A percentile compares a stretch with the other conserved stretches of the same genome.
phyloP scores from a whole-genome alignment of 2,113 vertebrate genomes.

The Leptobrachium ailaonicum region DNA sequence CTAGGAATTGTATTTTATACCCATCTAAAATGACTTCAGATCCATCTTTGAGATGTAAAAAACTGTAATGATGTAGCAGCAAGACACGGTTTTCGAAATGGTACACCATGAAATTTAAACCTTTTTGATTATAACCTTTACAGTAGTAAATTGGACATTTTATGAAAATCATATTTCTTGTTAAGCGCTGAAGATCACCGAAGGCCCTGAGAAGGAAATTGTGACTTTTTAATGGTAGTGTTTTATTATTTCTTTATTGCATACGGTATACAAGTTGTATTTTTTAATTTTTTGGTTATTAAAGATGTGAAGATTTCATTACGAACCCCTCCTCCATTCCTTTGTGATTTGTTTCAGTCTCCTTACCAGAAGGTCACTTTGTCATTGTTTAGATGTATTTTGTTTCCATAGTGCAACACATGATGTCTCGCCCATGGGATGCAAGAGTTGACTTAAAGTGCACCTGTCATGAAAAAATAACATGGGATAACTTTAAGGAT shows the following conservation, averaged over 20 bases:
- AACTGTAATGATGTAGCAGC: slow-evolving; percentile 42
- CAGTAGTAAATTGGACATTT: slow-evolving; percentile 47
- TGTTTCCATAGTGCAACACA: background rate
- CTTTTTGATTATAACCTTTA: slow-evolving; percentile 47
- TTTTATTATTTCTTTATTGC: slow-evolving; percentile 34
- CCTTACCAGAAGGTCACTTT: slow-evolving; percentile 1
- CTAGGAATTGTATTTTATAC: slow-evolving; percentile 27
- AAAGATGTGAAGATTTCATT: background rate
- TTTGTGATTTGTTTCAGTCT: background rate
- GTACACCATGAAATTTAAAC: slow-evolving; percentile 39
- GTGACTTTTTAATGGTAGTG: slow-evolving; percentile 27
- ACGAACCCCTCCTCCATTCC: background rate
- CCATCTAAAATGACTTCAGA: slow-evolving; percentile 22
- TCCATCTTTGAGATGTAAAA: slow-evolving; percentile 21
- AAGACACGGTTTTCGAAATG: slow-evolving; percentile 12
- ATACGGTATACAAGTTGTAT: slow-evolving; percentile 7
- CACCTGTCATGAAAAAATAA: background rate
- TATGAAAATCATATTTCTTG: slow-evolving; percentile 49
- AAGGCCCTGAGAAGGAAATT: slow-evolving; percentile 9
- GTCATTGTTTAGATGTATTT: slow-evolving; percentile 14
- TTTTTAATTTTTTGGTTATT: background rate
- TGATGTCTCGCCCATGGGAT: background rate
- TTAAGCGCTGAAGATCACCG: slow-evolving; percentile 27
- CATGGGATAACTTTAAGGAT: too few species aligned
- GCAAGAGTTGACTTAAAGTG: background rate